Conservation (phyloP, 2,888 invertebrate species). For the Tribolium freemani region DNA sequence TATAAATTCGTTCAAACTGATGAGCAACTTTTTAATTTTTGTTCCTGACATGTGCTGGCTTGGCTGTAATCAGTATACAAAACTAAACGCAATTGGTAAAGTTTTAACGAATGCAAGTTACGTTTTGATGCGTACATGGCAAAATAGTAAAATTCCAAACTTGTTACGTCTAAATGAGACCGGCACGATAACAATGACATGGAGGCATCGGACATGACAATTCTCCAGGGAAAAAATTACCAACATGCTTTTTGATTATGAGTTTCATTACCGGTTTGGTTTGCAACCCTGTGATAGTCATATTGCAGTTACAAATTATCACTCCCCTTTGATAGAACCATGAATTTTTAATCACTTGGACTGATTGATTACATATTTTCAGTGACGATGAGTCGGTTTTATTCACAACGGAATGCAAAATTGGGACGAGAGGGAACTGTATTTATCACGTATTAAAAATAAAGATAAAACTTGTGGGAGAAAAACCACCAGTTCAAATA, state of each 20-base stretch:
- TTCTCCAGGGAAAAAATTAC: slow-evolving; percentile 16
- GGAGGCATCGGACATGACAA: slow-evolving; percentile 18
- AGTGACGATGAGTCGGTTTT: not conserved
- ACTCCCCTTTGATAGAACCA: not conserved
- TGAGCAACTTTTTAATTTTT: not conserved
- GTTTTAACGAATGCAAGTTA: slow-evolving; percentile 12
- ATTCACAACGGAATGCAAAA: not conserved
- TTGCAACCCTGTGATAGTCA: not conserved
- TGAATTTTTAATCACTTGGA: not conserved
- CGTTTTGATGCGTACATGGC: not conserved
- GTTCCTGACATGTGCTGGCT: not conserved
- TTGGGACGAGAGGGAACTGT: not conserved
- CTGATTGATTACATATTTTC: slow-evolving; percentile 6
- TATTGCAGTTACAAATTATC: slow-evolving; percentile 11
- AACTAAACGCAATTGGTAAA: slow-evolving; percentile 6
- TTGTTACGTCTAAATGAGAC: slow-evolving; percentile 22
- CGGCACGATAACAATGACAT: slow-evolving; percentile 31
- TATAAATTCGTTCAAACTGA: not conserved
- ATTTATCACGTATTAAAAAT: not conserved
- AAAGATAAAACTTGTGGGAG: not conserved
- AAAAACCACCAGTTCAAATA: not conserved
- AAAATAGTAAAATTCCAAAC: slow-evolving; percentile 21
- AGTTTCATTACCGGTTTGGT: slow-evolving; percentile 21
- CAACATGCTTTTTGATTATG: slow-evolving; percentile 13
- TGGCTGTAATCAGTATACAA: not conserved